Conservation (phyloP, 1,140 invertebrate genomes). For the Apocrypta bakeri region DNA sequence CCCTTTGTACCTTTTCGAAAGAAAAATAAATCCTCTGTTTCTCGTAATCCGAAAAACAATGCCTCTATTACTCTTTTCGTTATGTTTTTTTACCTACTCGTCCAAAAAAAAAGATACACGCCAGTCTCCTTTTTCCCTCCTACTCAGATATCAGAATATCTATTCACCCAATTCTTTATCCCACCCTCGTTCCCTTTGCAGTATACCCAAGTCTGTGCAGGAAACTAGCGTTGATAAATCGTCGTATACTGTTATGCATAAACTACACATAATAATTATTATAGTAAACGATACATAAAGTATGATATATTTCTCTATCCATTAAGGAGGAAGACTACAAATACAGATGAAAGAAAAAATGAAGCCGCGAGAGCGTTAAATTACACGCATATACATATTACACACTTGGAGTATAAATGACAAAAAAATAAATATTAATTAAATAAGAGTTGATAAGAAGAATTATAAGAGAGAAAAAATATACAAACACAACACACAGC, state of each 20-base stretch:
- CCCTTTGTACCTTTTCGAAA: slow-evolving; percentile 57
- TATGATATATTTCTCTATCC: slow-evolving; percentile 76
- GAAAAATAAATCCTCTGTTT: slow-evolving; percentile 40
- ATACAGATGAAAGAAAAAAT: slow-evolving; percentile 60
- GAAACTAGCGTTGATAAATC: slow-evolving; percentile 73
- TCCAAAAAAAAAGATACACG: not conserved
- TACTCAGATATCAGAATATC: too few species aligned
- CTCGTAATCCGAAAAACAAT: slow-evolving; percentile 29
- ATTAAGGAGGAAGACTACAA: slow-evolving; percentile 69
- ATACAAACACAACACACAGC: slow-evolving; percentile 23
- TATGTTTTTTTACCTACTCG: not conserved
- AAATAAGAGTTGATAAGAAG: not conserved
- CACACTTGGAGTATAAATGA: slow-evolving; percentile 40
- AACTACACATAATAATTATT: slow-evolving; percentile 75
- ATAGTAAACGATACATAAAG: slow-evolving; percentile 75
- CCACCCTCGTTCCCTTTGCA: slow-evolving; percentile 48
- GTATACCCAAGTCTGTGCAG: slow-evolving; percentile 60
- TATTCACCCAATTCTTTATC: slow-evolving; percentile 15
- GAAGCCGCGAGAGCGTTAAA: slow-evolving; percentile 34
- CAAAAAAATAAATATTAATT: not conserved
- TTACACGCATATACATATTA: slow-evolving; percentile 41
- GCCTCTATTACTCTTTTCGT: slow-evolving; percentile 25
- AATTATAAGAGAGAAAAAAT: not conserved
- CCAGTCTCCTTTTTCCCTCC: not conserved
- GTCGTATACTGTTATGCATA: slow-evolving; percentile 75